Conservation (phyloP, 2,113 vertebrate species). For the Leptocoma aspasia region DNA sequence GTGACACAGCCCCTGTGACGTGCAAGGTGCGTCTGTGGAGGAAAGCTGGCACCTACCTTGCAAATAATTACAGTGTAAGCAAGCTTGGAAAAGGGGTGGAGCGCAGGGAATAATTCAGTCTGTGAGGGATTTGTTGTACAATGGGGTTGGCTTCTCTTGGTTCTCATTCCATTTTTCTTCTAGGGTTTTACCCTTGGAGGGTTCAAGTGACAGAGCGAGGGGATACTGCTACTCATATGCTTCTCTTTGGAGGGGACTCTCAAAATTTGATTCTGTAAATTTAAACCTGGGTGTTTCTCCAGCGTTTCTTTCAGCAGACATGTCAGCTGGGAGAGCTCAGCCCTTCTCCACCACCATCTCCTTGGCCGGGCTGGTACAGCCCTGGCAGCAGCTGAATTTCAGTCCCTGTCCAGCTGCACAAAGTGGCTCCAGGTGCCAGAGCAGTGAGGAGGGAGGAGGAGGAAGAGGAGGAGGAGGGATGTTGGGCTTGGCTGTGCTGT, state of each 20-base stretch:
- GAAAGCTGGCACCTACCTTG: background rate
- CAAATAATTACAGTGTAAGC: background rate
- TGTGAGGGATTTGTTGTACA: background rate
- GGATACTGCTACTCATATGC: accelerated
- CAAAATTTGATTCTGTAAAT: background rate
- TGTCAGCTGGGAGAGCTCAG: accelerated
- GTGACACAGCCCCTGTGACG: background rate
- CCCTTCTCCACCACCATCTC: background rate
- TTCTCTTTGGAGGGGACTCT: background rate
- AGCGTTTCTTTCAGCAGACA: background rate
- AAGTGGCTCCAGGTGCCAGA: background rate
- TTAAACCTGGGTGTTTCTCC: background rate
- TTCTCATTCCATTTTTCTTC: background rate
- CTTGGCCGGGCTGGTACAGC: accelerated
- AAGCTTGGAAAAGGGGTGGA: background rate
- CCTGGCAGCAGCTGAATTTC: background rate
- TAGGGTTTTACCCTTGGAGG: background rate
- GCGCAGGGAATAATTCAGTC: background rate
- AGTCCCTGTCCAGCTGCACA: background rate
- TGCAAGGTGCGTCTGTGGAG: background rate
- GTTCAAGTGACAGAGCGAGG: background rate
- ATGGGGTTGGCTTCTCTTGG: background rate
- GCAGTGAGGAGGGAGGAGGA: background rate
- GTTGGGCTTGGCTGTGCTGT: background rate
- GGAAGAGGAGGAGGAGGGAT: background rate